These are phyloP conservation scores for Odontamblyopus lacepedii DNA, from an alignment of 2,797 vertebrate genomes.

Conservation along the genomic window DNA sequence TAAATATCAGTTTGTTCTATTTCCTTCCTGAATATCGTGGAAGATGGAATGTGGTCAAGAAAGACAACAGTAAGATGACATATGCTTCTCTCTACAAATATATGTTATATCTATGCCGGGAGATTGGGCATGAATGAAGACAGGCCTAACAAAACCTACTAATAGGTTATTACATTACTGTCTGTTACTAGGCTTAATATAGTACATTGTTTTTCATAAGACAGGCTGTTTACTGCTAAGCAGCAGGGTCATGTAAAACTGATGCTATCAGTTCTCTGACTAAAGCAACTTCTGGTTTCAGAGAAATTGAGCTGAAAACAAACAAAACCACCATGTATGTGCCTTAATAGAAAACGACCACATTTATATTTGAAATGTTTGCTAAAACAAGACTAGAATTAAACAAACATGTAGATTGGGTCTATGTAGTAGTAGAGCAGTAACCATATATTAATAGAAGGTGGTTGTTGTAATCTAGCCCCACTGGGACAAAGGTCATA, in stretches of 20 bases:
- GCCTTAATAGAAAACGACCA: not conserved
- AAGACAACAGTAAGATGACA: not conserved
- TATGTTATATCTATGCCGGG: not conserved
- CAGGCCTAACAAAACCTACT: not conserved
- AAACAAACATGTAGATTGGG: not conserved
- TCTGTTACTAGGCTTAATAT: not conserved
- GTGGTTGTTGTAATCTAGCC: not conserved
- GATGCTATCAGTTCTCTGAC: not conserved
- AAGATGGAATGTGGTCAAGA: not conserved
- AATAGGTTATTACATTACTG: not conserved
- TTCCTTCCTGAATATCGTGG: not conserved
- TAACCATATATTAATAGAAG: not conserved
- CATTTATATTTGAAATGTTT: not conserved
- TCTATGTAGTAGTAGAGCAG: not conserved
- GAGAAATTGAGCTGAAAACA: slow-evolving; percentile 2
- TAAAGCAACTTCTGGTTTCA: slow-evolving; percentile 27
- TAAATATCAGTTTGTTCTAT: not conserved
- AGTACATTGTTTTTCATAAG: not conserved
- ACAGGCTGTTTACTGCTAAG: not conserved
- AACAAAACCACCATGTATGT: not conserved
- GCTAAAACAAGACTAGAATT: no score
- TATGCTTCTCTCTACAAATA: not conserved
- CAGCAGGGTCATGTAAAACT: not conserved
- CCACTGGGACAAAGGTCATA: not conserved
- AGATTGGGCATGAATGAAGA: not conserved